A percentile compares a stretch with the other conserved stretches of the same genome.
Evolutionary conservation across 2,888 invertebrate species (phyloP).

Genomic region (Thereva unica): DNA sequence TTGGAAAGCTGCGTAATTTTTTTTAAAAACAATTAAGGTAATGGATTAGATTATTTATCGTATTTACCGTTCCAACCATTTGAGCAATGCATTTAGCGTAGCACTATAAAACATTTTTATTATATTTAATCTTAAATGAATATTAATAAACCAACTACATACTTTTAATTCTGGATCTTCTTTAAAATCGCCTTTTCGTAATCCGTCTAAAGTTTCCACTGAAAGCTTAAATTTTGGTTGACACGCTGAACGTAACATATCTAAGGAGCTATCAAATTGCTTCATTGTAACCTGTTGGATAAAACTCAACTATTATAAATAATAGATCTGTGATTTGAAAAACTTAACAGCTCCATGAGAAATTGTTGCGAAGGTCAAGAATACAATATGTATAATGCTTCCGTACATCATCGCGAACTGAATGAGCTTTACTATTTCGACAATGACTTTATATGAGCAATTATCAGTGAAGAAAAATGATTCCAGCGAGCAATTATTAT

Average conservation of each 20-base stretch:
- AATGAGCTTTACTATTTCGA: too few species aligned
- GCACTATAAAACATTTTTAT: constrained; percentile 47
- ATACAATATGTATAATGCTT: too few species aligned
- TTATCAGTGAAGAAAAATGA: too few species aligned
- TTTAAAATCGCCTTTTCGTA: constrained; percentile 50
- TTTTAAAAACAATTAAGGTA: constrained; percentile 1
- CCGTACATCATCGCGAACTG: too few species aligned
- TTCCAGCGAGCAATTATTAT: too few species aligned
- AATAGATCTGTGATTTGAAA: too few species aligned
- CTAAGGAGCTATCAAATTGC: constrained; percentile 53
- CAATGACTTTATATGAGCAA: too few species aligned
- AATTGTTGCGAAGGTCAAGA: too few species aligned
- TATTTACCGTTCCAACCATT: constrained; percentile 52
- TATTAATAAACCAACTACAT: constrained; percentile 21
- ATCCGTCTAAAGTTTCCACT: constrained; percentile 47
- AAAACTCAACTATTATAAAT: too few species aligned
- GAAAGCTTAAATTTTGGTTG: constrained; percentile 51
- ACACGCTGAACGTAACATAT: constrained; percentile 55
- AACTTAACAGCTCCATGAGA: too few species aligned
- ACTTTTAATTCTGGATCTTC: constrained; percentile 52
- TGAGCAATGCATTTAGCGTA: constrained; percentile 53
- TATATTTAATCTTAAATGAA: neutral
- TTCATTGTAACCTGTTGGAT: constrained; percentile 48
- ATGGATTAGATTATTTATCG: neutral
- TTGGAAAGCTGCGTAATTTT: constrained; percentile 47